phyloP scores from a whole-genome alignment of 2,888 invertebrate genomes.

The Adela reaumurella region DNA sequence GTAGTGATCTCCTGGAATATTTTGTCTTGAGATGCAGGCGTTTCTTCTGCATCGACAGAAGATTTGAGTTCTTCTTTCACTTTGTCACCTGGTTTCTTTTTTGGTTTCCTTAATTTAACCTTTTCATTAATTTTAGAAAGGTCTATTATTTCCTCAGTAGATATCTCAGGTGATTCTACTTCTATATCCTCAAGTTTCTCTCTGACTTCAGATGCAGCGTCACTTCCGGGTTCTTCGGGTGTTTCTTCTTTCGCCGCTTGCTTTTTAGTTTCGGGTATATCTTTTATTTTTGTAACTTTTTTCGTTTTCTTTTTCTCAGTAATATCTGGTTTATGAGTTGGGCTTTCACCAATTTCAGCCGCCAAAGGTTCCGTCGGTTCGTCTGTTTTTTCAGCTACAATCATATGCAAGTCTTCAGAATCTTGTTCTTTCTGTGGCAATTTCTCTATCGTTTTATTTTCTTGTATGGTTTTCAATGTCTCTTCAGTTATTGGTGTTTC shows the following conservation, averaged over 20 bases:
- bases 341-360: constrained; percentile 10
- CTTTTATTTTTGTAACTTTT: constrained; percentile 16
- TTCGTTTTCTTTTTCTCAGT: constrained; percentile 19
- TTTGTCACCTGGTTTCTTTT: constrained; percentile 13
- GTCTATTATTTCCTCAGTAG: constrained; percentile 16
- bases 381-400: constrained; percentile 19
- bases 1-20: constrained; percentile 10
- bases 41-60: constrained; percentile 9
- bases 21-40: neutral
- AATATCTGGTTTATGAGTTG: constrained; percentile 4
- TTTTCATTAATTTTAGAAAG: constrained; percentile 11
- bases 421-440: constrained; percentile 19
- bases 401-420: constrained; percentile 19
- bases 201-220: no score
- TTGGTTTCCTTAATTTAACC: neutral
- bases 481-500: no score
- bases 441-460: constrained; percentile 11
- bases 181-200: constrained; percentile 5
- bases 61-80: constrained; percentile 7
- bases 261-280: neutral
- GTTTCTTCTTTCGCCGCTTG: constrained; percentile 16
- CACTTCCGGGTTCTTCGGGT: constrained; percentile 17
- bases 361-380: constrained; percentile 22
- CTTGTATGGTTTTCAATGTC: constrained; percentile 10
- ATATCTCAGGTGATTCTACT: constrained; percentile 14